Base-by-base conservation (phyloP, 2,888 invertebrate species). In the Mesopsocus fuscifrons region DNA sequence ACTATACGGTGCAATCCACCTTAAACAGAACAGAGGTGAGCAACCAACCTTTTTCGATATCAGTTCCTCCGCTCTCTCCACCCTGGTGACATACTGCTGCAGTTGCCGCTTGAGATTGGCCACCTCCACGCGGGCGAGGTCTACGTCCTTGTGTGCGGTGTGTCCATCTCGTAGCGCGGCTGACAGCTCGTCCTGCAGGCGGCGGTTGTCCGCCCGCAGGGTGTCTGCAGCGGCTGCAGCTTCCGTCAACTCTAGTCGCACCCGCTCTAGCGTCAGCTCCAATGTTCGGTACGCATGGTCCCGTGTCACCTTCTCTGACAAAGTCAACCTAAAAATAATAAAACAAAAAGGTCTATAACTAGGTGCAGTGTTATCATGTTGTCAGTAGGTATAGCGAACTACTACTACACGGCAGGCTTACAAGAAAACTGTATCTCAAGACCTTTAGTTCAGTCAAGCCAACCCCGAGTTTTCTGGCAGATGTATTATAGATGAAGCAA, bases 1-100 rank as follows among this genome's bases (percentile, higher is more conserved):
- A n/a, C n/a, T n/a, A n/a, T n/a, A n/a, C n/a, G n/a, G n/a, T n/a
- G n/a, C n/a, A n/a, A n/a, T n/a, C n/a, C n/a, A n/a, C n/a, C n/a
- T n/a, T n/a, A n/a, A n/a, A n/a, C n/a, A n/a, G n/a, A n/a, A n/a
- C n/a, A n/a, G n/a, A n/a, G n/a, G n/a, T n/a, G n/a, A n/a, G n/a
- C n/a, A n/a, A n/a, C 9, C 45, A 52, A 73, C 75, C 62, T 76
- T 77, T 50, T 74, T 68, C 45, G 74, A 69, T 22, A 84, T 64
- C 45, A 82, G 60, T 52, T 84, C 82, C 59, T 84, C 83, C 47
- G 78, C 77, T 52, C 79, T 67, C 54, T 79, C 74, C 13, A 85
- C 76, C 65, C 84, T 82, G 51, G 74, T 72, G 3, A 84, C 81
- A 61, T 85, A 85, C 53, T 81, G 78, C 54, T 82, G 81, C 46